phyloP scores from a whole-genome alignment of 2,888 invertebrate species.

The Phaedon cochleariae region DNA sequence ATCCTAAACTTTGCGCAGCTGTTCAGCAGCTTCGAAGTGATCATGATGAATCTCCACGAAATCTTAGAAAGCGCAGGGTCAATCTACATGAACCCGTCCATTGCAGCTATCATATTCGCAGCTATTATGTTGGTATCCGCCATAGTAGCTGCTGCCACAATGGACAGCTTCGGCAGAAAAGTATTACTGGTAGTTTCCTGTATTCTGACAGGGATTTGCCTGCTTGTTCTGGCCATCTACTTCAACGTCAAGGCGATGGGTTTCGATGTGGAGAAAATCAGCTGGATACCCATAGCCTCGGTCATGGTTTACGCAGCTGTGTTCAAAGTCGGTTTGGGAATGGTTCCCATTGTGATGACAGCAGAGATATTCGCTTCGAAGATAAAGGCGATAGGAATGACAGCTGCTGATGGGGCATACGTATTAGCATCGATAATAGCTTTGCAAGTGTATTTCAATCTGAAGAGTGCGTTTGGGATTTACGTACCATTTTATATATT shows the following conservation, averaged over 20 bases:
- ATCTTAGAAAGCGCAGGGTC: conserved; percentile 55
- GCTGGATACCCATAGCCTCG: conserved; percentile 52
- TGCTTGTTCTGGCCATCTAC: conserved; percentile 54
- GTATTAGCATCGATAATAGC: conserved; percentile 53
- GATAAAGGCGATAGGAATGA: conserved; percentile 59
- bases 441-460: conserved; percentile 53
- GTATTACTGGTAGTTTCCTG: conserved; percentile 53
- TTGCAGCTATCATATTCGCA: conserved; percentile 56
- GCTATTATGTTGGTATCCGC: conserved; percentile 55
- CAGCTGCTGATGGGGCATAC: conserved; percentile 56
- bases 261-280: conserved; percentile 45
- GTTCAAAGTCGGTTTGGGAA: conserved; percentile 57
- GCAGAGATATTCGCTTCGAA: conserved; percentile 58
- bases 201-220: conserved; percentile 53
- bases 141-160: conserved; percentile 49
- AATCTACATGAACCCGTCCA: conserved; percentile 50
- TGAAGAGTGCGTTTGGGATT: conserved; percentile 51
- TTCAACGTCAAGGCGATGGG: conserved; percentile 52
- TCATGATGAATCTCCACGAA: conserved; percentile 58
- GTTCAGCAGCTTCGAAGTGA: conserved; percentile 57
- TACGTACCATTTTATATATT: conserved; percentile 57
- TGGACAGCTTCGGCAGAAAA: conserved; percentile 57
- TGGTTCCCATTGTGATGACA: conserved; percentile 58
- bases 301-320: conserved; percentile 55
- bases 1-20: conserved; percentile 57